Evolutionary conservation across 2,888 invertebrate species (phyloP).

Genomic region (Eumacrocentrus americanus): DNA sequence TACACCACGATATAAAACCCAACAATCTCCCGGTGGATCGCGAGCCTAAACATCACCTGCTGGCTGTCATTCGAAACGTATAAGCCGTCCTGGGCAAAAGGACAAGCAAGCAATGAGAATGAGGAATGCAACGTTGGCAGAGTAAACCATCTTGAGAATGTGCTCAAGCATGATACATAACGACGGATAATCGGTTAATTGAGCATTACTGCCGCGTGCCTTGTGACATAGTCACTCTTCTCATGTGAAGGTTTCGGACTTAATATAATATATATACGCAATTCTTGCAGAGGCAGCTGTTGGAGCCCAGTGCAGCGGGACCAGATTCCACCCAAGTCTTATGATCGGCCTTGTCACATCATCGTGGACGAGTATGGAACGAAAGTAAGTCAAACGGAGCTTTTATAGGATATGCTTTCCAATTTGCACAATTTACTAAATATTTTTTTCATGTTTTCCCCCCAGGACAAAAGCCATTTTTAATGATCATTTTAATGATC

Average conservation of each 20-base stretch:
- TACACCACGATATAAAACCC: slow-evolving; percentile 35
- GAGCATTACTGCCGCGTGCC: slow-evolving; percentile 5
- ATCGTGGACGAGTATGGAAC: not conserved
- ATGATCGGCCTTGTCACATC: slow-evolving; percentile 12
- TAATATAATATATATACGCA: too few species aligned
- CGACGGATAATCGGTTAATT: slow-evolving; percentile 11
- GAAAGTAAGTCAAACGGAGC: too few species aligned
- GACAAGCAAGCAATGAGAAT: slow-evolving; percentile 5
- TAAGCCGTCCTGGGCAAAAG: slow-evolving; percentile 17
- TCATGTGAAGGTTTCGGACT: too few species aligned
- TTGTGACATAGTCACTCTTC: too few species aligned
- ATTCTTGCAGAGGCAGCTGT: slow-evolving; percentile 11
- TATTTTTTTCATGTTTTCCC: too few species aligned
- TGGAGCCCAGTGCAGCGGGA: not conserved
- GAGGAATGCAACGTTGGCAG: not conserved
- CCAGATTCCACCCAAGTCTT: slow-evolving; percentile 13
- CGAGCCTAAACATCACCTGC: slow-evolving; percentile 36
- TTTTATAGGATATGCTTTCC: too few species aligned
- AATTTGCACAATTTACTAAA: too few species aligned
- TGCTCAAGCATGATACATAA: not conserved
- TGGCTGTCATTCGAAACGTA: slow-evolving; percentile 35
- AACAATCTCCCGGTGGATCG: slow-evolving; percentile 32
- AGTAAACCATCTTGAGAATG: slow-evolving; percentile 9
- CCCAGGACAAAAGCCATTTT: too few species aligned
- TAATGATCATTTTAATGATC: too few species aligned